Conservation (phyloP, 2,797 vertebrate genomes). For the Perodicticus potto region DNA sequence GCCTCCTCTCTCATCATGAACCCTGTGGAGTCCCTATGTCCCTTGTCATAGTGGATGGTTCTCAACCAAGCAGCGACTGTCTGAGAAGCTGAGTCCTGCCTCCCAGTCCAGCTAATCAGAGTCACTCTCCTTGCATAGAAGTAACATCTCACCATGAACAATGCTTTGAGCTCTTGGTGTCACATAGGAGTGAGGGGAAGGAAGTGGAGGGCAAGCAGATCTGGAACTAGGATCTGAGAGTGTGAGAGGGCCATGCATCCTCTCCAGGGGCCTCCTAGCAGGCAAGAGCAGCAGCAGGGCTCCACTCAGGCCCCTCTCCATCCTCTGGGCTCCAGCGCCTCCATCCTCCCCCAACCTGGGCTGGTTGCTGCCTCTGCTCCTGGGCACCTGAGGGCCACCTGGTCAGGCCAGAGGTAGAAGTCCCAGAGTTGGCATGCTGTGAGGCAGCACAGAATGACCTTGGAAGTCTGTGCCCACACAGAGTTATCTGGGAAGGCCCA, state of each 20-base stretch:
- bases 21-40: not conserved
- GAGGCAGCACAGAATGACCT: not conserved
- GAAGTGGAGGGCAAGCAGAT: not conserved
- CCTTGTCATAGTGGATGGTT: not conserved
- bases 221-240: not conserved
- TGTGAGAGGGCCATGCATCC: not conserved
- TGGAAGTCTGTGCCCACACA: not conserved
- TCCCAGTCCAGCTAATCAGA: not conserved
- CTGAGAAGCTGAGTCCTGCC: not conserved
- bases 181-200: too few species aligned
- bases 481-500: not conserved
- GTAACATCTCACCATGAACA: not conserved
- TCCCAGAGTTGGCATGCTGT: not conserved
- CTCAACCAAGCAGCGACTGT: not conserved
- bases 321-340: too few species aligned
- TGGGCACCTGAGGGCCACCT: not conserved
- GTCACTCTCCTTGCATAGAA: not conserved
- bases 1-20: not conserved
- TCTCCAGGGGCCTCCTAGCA: not conserved
- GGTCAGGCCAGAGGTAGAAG: not conserved
- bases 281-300: not conserved
- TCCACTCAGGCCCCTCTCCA: not conserved
- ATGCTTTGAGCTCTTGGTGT: not conserved
- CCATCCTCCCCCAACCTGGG: not conserved
- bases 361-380: not conserved